These are phyloP conservation scores for Chunga burmeisteri DNA, from an alignment of 2,113 vertebrate genomes.

Conservation along the genomic window DNA sequence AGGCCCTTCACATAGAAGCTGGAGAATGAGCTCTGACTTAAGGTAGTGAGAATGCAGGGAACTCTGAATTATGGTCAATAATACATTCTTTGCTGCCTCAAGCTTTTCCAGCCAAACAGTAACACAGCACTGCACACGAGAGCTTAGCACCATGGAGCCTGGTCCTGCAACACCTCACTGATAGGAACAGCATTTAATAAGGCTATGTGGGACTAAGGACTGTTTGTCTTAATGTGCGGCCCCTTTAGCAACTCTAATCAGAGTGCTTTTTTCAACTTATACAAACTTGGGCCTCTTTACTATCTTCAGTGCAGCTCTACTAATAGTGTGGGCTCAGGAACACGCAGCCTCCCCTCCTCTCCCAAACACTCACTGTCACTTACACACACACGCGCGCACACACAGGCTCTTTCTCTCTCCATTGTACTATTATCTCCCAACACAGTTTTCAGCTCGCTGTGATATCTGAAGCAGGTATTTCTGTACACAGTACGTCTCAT, in stretches of 20 bases:
- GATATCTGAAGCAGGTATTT: slow-evolving; percentile 5
- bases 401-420: background rate
- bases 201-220: background rate
- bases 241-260: background rate
- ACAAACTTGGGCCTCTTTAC: background rate
- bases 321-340: background rate
- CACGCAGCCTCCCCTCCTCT: background rate
- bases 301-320: background rate
- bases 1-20: slow-evolving; percentile 43
- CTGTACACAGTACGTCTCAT: background rate
- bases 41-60: slow-evolving; percentile 47
- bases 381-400: background rate
- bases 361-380: background rate
- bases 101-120: background rate
- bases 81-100: background rate
- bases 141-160: background rate
- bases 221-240: background rate
- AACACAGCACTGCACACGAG: background rate
- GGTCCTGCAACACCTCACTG: background rate
- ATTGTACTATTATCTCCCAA: background rate
- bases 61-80: slow-evolving; percentile 1
- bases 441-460: background rate
- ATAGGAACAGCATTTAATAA: no score
- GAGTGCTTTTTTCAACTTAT: background rate
- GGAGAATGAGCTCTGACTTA: slow-evolving; percentile 34